A percentile compares a stretch with the other conserved stretches of the same genome.
Conservation (phyloP, 2,888 invertebrate genomes). For the Barypeithes pellucidus region DNA sequence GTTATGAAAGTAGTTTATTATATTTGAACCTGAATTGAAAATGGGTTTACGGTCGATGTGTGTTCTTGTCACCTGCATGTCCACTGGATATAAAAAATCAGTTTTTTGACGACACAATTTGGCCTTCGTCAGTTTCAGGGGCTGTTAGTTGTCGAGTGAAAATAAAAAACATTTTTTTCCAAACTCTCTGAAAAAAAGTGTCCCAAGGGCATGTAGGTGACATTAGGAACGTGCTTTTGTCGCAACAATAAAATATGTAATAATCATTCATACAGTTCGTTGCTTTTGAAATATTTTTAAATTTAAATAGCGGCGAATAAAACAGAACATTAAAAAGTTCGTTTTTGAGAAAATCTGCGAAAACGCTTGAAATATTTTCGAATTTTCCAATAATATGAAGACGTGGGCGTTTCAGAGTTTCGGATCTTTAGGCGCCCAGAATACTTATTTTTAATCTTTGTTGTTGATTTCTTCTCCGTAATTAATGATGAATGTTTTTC, state of each 20-base stretch:
- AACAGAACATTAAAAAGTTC: constrained; percentile 4
- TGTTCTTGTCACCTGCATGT: too few species aligned
- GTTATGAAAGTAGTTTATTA: too few species aligned
- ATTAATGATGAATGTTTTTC: constrained; percentile 15
- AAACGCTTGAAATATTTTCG: constrained; percentile 1
- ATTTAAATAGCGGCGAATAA: background rate
- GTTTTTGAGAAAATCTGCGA: constrained; percentile 4
- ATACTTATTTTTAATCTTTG: constrained; percentile 21
- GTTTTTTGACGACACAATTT: too few species aligned
- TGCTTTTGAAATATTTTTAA: background rate
- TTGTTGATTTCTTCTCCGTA: background rate
- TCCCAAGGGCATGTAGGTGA: too few species aligned
- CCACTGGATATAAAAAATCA: too few species aligned
- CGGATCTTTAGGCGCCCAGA: background rate
- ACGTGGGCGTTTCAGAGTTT: background rate
- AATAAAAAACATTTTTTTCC: too few species aligned
- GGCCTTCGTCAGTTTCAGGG: too few species aligned
- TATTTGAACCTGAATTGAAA: too few species aligned
- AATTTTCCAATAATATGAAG: background rate
- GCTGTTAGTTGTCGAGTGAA: too few species aligned
- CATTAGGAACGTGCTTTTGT: too few species aligned
- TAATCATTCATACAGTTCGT: background rate
- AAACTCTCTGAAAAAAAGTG: too few species aligned
- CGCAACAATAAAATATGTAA: background rate
- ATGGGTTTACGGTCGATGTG: too few species aligned